Evolutionary conservation across 2,797 vertebrate genomes (phyloP).

Genomic region (Chiloscyllium punctatum): DNA sequence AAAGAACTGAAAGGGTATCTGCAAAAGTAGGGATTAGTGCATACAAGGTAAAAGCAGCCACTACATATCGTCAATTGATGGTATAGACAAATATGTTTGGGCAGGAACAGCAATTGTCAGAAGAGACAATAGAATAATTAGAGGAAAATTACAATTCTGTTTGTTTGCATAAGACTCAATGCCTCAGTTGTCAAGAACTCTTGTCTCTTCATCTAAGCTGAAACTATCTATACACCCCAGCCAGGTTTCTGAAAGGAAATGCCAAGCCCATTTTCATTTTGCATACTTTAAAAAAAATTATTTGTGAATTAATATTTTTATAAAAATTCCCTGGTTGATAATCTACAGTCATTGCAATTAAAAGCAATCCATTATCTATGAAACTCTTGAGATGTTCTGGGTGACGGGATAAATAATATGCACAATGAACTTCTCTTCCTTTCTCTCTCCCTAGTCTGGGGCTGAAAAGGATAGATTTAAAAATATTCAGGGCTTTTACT

Average conservation of each 20-base stretch:
- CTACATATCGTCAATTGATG: neutral
- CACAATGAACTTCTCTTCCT: neutral
- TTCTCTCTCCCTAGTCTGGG: neutral
- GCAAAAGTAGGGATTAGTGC: neutral
- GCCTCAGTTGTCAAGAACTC: neutral
- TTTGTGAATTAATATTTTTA: neutral
- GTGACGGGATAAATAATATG: neutral
- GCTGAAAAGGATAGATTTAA: neutral
- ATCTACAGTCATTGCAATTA: neutral
- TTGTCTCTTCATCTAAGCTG: neutral
- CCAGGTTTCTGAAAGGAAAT: neutral
- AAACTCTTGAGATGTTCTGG: neutral
- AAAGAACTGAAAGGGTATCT: neutral
- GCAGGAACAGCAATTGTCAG: neutral
- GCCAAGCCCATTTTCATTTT: neutral
- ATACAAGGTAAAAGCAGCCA: neutral
- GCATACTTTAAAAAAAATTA: neutral
- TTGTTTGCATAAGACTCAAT: neutral
- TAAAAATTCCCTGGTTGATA: neutral
- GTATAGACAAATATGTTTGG: neutral
- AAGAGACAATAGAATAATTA: neutral
- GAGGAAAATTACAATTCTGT: neutral
- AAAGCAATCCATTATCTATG: neutral
- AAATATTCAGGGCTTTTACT: neutral
- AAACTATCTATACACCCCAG: neutral